Evolutionary conservation across 2,113 vertebrate species (phyloP), one percentile per base, ranked within the genome.

Genomic region (Otocyon megalotis): DNA sequence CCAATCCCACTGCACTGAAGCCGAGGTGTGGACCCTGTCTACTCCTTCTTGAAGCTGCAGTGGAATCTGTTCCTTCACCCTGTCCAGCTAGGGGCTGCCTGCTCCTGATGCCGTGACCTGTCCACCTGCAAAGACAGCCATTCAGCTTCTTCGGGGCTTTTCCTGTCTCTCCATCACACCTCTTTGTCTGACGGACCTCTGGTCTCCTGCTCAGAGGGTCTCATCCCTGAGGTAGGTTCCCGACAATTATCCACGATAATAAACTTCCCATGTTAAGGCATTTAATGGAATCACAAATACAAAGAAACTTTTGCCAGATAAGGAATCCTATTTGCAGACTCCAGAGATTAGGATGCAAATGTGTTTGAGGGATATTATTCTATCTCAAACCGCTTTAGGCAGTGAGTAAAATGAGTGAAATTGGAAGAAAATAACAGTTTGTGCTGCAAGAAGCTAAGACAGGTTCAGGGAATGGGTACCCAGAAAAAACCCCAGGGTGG

Each of bases 21-120:
- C n/a, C 9, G 0, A 50, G 15, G 28, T 6, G 22, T 74, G 0
- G 0, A n/a, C 77, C 4, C 8, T 20, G 17, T 32, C 2, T 1
- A n/a, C 9, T 3, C 43, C n/a, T 8, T 5, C 4, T 26, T 10
- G 1, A 35, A 26, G 43, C 0, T 1, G 12, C 5, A 0, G 26
- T 2, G 3, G 13, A 32, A 1, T 1, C 67, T 20, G 3, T 20
- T 5, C 48, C 58, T 30, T 28, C 4, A 3, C 3, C 17, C 17
- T 74, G 15, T 53, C 48, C 24, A 8, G 43, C 37, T 22, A 53
- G 22, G 28, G 8, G 11, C 24, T 14, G 43, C 43, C 22, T 15
- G 69, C 48, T 6, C 54, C 35, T 43, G 9, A 56, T 11, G 0
- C 37, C 28, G 1, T 2, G 1, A 26, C 26, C 16, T 9, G 67